These are phyloP conservation scores for Tineola bisselliella DNA, from an alignment of 2,888 invertebrate genomes.

Conservation along the genomic window DNA sequence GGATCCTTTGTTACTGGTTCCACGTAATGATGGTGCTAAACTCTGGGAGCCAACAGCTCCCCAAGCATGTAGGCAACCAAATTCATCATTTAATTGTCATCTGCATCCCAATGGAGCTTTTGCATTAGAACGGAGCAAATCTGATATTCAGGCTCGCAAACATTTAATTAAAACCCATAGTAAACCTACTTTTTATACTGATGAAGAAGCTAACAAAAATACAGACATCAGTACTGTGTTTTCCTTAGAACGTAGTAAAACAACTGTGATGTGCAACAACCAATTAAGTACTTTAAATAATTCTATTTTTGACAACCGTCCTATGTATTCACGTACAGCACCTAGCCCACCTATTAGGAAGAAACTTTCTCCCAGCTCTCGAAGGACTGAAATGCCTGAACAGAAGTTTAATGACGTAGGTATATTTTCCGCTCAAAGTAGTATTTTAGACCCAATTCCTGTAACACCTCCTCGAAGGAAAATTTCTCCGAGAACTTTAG, in stretches of 20 bases:
- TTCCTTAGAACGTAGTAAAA: slow-evolving; percentile 51
- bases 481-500: slow-evolving; percentile 37
- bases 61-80: slow-evolving; percentile 51
- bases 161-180: slow-evolving; percentile 33
- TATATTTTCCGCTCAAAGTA: slow-evolving; percentile 34
- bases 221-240: slow-evolving; percentile 25
- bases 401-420: slow-evolving; percentile 35
- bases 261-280: slow-evolving; percentile 37
- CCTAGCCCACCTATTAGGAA: slow-evolving; percentile 57
- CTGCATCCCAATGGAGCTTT: slow-evolving; percentile 52
- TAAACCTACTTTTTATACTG: slow-evolving; percentile 48
- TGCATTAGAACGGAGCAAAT: slow-evolving; percentile 55
- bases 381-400: slow-evolving; percentile 31
- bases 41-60: slow-evolving; percentile 57
- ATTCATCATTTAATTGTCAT: slow-evolving; percentile 55
- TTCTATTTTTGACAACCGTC: slow-evolving; percentile 52
- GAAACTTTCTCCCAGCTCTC: slow-evolving; percentile 41
- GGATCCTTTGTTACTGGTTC: slow-evolving; percentile 70
- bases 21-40: slow-evolving; percentile 69
- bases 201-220: slow-evolving; percentile 20
- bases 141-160: slow-evolving; percentile 49
- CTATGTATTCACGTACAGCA: slow-evolving; percentile 46
- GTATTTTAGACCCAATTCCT: slow-evolving; percentile 46
- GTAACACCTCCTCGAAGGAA: slow-evolving; percentile 45
- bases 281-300: slow-evolving; percentile 24